Base-by-base conservation (phyloP, 2,888 invertebrate genomes). In the Hylaea fasciaria region DNA sequence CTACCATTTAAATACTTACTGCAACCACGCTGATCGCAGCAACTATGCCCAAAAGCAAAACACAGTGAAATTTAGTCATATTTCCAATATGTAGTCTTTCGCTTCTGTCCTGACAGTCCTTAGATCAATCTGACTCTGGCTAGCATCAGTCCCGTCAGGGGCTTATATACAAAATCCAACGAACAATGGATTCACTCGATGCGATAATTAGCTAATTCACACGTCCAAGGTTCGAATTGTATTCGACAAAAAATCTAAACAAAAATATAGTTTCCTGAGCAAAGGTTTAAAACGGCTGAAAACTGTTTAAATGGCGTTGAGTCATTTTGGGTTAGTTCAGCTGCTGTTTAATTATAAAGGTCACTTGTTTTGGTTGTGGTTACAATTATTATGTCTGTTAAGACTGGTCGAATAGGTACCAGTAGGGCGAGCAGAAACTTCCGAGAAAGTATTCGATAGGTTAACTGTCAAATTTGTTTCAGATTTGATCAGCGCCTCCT, bases 171-270 rank as follows among this genome's bases (percentile, higher is more conserved):
- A 43, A 44, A 49, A 32, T 16, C 41, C 17, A 45, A 45, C 29
- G n/a, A 50, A 60, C 50, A 54, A 60, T 55, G 50, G 54, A 39
- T 44, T 50, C 43, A 55, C 50, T 37, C 37, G n/a, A 10, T 55
- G 48, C 37, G 47, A 53, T 37, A n/a, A 37, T 37, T 44, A 47
- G 46, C 40, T 55, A 60, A 50, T 44, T 54, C 39, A 52, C 52
- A 47, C 47, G 45, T 54, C 45, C 60, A 60, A 60, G 55, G 60
- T 46, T 40, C 41, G 41, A 22, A 9, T 39, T 13, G 43, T 22
- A 39, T 46, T 17, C 44, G 13, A 32, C 35, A 55, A 60, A 60
- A 60, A 60, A 48, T 9, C 32, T 8, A 32, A 32, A 32, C 10
- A 10, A 9, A 22, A 37, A 37, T 12, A 37, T 37, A 37, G n/a